Evolutionary conservation across 2,888 invertebrate species (phyloP).

Genomic region (Cacoxenus indagator): DNA sequence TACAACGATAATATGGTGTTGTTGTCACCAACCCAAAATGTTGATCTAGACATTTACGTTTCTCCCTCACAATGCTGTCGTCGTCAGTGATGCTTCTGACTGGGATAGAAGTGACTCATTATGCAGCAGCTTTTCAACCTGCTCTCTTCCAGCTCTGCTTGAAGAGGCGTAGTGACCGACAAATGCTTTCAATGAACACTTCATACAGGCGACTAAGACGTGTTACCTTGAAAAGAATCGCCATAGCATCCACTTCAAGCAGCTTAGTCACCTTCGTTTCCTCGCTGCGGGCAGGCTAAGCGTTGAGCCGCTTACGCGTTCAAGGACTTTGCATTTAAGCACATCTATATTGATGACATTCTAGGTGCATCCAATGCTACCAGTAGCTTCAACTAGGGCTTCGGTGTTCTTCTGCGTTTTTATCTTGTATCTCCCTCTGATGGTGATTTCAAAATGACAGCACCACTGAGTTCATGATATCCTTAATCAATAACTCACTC

Average conservation of each 20-base stretch:
- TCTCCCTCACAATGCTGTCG: constrained; percentile 75
- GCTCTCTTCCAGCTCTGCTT: constrained; percentile 77
- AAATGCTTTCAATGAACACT: constrained; percentile 81
- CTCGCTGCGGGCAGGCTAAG: constrained; percentile 54
- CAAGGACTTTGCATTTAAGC: constrained; percentile 64
- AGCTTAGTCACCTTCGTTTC: constrained; percentile 72
- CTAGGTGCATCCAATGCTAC: constrained; percentile 58
- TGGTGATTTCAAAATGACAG: constrained; percentile 18
- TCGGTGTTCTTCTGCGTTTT: constrained; percentile 9
- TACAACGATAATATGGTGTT: constrained; percentile 82
- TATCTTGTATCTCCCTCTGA: constrained; percentile 28
- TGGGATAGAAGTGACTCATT: constrained; percentile 74
- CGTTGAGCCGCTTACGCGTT: constrained; percentile 41
- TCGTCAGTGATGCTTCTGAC: constrained; percentile 76
- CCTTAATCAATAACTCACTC: constrained; percentile 54
- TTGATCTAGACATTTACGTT: constrained; percentile 79
- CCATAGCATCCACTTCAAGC: constrained; percentile 79
- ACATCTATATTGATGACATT: constrained; percentile 66
- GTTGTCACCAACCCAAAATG: constrained; percentile 78
- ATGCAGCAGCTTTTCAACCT: constrained; percentile 73
- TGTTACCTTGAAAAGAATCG: constrained; percentile 78
- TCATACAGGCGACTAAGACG: constrained; percentile 78
- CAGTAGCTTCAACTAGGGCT: constrained; percentile 39
- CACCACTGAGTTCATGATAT: constrained; percentile 47
- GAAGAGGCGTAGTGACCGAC: constrained; percentile 77